Percentiles rank a stretch among this genome's conserved stretches.
Conservation (phyloP, 2,888 invertebrate species). For the Listrodromus nycthemerus region DNA sequence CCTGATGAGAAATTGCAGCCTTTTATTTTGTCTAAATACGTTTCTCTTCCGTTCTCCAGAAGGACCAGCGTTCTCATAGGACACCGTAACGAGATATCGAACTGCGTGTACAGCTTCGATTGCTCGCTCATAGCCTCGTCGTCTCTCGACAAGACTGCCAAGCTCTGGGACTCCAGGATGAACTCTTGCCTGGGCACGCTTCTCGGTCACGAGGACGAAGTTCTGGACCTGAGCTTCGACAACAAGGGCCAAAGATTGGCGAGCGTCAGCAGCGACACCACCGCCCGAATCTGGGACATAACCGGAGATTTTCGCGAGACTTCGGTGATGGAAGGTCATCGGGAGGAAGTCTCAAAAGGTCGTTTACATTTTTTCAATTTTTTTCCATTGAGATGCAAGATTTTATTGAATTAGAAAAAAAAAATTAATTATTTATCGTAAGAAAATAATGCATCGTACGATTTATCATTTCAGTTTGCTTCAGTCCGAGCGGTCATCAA, state of each 20-base stretch:
- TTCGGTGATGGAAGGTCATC: conserved; percentile 88
- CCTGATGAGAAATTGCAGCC: too few species aligned
- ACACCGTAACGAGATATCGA: conserved; percentile 89
- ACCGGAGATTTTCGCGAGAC: conserved; percentile 86
- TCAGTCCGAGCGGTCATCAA: conserved; percentile 91
- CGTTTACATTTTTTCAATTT: not conserved
- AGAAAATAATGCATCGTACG: not conserved
- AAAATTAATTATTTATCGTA: not conserved
- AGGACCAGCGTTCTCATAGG: conserved; percentile 87
- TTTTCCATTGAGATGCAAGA: not conserved
- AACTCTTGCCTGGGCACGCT: conserved; percentile 87
- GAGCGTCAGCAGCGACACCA: conserved; percentile 91
- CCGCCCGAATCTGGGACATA: conserved; percentile 90
- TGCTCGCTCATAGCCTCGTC: conserved; percentile 89
- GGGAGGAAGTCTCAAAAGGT: conserved; percentile 89
- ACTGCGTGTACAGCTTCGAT: conserved; percentile 89
- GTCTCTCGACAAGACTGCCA: conserved; percentile 89
- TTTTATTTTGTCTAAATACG: conserved; percentile 6
- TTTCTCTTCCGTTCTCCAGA: conserved; percentile 80
- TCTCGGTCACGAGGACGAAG: conserved; percentile 88
- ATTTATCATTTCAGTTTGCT: not conserved
- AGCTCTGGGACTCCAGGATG: conserved; percentile 89
- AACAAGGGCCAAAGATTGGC: conserved; percentile 88
- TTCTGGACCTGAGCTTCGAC: conserved; percentile 92
- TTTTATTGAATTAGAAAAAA: not conserved